Conservation (phyloP, 1,140 invertebrate species). For the Episyrphus balteatus region DNA sequence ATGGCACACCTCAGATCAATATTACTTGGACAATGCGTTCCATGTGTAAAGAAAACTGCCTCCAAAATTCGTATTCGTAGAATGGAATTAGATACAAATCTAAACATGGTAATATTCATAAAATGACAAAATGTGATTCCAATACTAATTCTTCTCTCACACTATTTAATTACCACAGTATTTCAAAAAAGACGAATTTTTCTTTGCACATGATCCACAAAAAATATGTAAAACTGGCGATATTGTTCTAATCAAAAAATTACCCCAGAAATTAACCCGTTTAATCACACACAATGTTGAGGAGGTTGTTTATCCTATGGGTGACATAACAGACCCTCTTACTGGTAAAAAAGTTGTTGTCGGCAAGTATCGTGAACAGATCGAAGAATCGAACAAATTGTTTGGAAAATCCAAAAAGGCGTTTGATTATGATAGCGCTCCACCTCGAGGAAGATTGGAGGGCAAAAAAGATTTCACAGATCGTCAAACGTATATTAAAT, state of each 20-base stretch:
- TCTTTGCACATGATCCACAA: slow-evolving; percentile 65
- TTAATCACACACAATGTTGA: slow-evolving; percentile 68
- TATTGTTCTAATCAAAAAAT: slow-evolving; percentile 61
- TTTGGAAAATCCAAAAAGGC: slow-evolving; percentile 55
- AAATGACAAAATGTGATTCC: slow-evolving; percentile 9
- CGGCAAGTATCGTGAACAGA: slow-evolving; percentile 59
- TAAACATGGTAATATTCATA: slow-evolving; percentile 22
- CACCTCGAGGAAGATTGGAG: slow-evolving; percentile 65
- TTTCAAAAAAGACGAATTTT: slow-evolving; percentile 56
- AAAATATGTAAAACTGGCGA: slow-evolving; percentile 70
- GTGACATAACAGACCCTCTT: slow-evolving; percentile 72
- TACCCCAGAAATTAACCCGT: slow-evolving; percentile 59
- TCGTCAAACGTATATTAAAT: slow-evolving; percentile 61
- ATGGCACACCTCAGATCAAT: slow-evolving; percentile 27
- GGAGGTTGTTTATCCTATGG: slow-evolving; percentile 67
- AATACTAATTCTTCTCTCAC: slow-evolving; percentile 16
- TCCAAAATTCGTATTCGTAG: slow-evolving; percentile 59
- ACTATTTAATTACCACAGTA: slow-evolving; percentile 49
- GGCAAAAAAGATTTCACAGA: slow-evolving; percentile 70
- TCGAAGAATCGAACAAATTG: slow-evolving; percentile 52
- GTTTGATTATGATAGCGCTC: slow-evolving; percentile 68
- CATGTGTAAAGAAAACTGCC: slow-evolving; percentile 60
- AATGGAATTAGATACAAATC: slow-evolving; percentile 50
- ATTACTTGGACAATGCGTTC: slow-evolving; percentile 59
- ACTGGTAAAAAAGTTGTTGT: slow-evolving; percentile 67